Evolutionary conservation across 1,140 invertebrate genomes (phyloP).

Genomic region (Ectropis grisescens): DNA sequence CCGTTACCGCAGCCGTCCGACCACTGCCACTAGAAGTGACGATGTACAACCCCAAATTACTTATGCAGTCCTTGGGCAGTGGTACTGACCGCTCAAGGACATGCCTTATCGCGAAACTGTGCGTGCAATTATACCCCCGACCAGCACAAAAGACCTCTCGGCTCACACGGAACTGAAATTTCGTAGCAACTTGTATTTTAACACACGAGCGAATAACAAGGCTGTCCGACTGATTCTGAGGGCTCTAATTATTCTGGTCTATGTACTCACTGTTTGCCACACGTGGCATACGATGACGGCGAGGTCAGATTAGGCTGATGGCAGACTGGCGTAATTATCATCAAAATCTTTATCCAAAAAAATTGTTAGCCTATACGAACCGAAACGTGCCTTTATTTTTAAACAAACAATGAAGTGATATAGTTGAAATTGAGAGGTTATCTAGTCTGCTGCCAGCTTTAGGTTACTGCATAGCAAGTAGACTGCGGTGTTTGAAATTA

Average conservation of each 20-base stretch:
- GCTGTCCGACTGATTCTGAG: constrained; percentile 12
- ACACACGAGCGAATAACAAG: constrained; percentile 1
- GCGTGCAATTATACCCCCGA: constrained; percentile 35
- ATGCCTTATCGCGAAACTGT: constrained; percentile 33
- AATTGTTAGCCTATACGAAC: too few species aligned
- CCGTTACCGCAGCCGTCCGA: constrained; percentile 23
- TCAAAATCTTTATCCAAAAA: too few species aligned
- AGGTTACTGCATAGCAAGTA: constrained; percentile 56
- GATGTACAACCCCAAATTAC: constrained; percentile 21
- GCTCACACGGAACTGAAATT: too few species aligned
- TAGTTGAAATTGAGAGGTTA: too few species aligned
- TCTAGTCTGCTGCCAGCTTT: too few species aligned
- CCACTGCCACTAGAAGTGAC: constrained; percentile 35
- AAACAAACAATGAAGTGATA: too few species aligned
- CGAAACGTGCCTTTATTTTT: too few species aligned
- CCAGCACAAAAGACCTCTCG: neutral
- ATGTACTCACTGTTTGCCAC: constrained; percentile 5
- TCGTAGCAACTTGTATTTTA: too few species aligned
- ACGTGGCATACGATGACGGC: constrained; percentile 31
- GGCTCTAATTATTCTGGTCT: constrained; percentile 15
- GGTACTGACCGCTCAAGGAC: constrained; percentile 53
- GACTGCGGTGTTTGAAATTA: constrained; percentile 58
- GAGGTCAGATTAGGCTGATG: too few species aligned
- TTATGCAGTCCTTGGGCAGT: constrained; percentile 45
- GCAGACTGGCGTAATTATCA: too few species aligned